phyloP scores from a whole-genome alignment of 2,797 vertebrate species.

The Alcedo atthis region DNA sequence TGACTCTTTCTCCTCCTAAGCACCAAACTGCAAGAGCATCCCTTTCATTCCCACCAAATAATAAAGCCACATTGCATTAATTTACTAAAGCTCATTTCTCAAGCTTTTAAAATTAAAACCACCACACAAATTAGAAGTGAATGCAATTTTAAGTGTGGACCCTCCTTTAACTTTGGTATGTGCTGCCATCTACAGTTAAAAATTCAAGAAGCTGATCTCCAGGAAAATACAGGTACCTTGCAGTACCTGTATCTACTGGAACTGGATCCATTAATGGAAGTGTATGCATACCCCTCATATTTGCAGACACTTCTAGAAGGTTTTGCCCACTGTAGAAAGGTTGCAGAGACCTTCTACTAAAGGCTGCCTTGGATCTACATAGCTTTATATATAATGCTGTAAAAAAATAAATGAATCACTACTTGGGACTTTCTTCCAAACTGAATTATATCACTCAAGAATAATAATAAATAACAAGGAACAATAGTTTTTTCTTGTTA shows the following conservation, averaged over 20 bases:
- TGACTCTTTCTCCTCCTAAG: background rate
- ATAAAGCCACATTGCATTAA: background rate
- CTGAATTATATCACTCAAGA: background rate
- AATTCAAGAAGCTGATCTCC: background rate
- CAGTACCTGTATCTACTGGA: background rate
- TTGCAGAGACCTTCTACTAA: background rate
- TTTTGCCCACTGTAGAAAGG: background rate
- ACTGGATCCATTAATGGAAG: background rate
- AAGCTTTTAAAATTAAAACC: background rate
- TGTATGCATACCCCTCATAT: background rate
- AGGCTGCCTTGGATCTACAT: background rate
- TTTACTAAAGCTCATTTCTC: background rate
- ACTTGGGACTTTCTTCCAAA: background rate
- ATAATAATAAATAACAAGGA: background rate
- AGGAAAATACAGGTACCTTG: background rate
- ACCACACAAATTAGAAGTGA: background rate
- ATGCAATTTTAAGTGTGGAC: background rate
- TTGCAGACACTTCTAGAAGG: background rate
- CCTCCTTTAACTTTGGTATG: background rate
- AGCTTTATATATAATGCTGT: background rate
- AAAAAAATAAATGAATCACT: background rate
- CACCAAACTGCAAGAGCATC: background rate
- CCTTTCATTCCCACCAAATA: background rate
- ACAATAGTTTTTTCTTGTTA: background rate
- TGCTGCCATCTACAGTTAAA: slow-evolving; percentile 29